Evolutionary conservation across 2,797 vertebrate genomes (phyloP).

Genomic region (Leptodactylus fallax): DNA sequence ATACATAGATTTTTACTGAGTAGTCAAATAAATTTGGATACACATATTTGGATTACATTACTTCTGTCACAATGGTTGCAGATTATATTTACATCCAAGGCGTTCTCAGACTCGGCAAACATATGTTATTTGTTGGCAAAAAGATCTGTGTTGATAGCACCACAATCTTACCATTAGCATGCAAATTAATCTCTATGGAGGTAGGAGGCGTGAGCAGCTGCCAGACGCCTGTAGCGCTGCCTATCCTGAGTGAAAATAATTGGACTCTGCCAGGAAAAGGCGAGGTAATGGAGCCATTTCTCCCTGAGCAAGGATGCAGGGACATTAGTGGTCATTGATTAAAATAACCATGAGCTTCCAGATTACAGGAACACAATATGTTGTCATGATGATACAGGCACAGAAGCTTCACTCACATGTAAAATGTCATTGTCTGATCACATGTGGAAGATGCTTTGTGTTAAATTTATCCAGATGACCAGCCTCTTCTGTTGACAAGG

Average conservation of each 20-base stretch:
- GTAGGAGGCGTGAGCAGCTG: neutral
- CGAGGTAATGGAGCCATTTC: neutral
- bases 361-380: neutral
- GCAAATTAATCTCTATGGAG: neutral
- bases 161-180: neutral
- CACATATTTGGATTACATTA: neutral
- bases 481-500: too few species aligned
- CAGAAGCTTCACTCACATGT: neutral
- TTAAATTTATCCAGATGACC: too few species aligned
- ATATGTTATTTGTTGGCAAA: constrained; percentile 9
- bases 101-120: neutral
- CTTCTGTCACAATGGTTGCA: neutral
- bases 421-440: neutral
- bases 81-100: neutral
- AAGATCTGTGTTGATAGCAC: neutral
- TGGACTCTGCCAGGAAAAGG: neutral
- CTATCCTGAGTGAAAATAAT: neutral
- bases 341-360: neutral
- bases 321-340: neutral
- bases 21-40: too few species aligned
- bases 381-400: neutral
- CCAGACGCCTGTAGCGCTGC: neutral
- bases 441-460: too few species aligned
- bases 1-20: too few species aligned
- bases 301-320: neutral